Conservation (phyloP, 2,888 invertebrate genomes). For the Athrips mouffetella region DNA sequence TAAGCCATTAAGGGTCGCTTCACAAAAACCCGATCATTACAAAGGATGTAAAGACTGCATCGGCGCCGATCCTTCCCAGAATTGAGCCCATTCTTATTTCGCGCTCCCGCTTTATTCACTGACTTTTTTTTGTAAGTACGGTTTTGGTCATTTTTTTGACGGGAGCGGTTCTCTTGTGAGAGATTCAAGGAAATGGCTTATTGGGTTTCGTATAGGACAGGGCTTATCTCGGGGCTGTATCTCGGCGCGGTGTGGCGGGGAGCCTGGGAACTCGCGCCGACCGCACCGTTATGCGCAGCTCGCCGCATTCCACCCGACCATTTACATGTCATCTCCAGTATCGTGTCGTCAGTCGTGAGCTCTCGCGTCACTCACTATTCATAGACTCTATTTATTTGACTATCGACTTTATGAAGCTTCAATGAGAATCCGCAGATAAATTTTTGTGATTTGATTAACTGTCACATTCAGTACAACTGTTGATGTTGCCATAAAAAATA, state of each 20-base stretch:
- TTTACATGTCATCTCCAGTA: constrained; percentile 44
- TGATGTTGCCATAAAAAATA: no score
- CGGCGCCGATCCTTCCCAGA: constrained; percentile 75
- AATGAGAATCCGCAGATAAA: neutral
- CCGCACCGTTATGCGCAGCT: constrained; percentile 50
- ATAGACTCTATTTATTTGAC: constrained; percentile 28
- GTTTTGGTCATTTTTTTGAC: constrained; percentile 66
- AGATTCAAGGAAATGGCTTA: constrained; percentile 75
- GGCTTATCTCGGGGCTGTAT: constrained; percentile 65
- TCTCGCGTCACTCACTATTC: constrained; percentile 37
- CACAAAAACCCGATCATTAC: constrained; percentile 73
- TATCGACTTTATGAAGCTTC: neutral
- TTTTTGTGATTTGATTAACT: no score
- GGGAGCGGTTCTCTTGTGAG: constrained; percentile 70
- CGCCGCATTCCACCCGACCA: constrained; percentile 32
- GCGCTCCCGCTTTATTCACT: constrained; percentile 74
- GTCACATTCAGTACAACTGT: no score
- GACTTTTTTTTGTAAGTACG: constrained; percentile 55
- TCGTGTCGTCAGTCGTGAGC: constrained; percentile 20
- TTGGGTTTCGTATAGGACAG: constrained; percentile 71
- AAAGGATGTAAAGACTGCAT: constrained; percentile 72
- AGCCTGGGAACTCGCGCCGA: constrained; percentile 55
- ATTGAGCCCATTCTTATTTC: constrained; percentile 74
- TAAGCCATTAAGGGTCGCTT: constrained; percentile 67
- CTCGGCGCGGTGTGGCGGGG: constrained; percentile 42